phyloP scores from a whole-genome alignment of 2,113 vertebrate species.

The Piprites chloris region DNA sequence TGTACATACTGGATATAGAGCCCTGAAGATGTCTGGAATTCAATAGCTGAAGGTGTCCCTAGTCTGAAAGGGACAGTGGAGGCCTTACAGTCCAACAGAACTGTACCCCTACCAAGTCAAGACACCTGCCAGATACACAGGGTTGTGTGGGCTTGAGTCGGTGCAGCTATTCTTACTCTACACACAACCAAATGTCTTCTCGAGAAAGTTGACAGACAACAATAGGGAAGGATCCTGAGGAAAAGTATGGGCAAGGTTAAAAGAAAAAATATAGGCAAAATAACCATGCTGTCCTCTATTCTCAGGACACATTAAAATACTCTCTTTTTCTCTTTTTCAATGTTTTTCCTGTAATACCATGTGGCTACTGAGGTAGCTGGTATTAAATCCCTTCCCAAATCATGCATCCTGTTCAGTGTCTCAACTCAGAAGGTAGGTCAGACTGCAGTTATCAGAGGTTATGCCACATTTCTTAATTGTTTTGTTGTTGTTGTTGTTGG shows the following conservation, averaged over 20 bases:
- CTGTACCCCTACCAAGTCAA: neutral
- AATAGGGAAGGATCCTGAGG: neutral
- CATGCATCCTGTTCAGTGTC: neutral
- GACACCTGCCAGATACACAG: neutral
- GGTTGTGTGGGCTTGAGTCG: neutral
- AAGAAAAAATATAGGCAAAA: neutral
- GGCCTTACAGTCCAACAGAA: neutral
- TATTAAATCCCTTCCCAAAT: neutral
- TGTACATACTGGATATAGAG: neutral
- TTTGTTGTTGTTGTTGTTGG: too few relatives aligned
- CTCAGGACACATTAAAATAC: neutral
- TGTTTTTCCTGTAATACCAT: neutral
- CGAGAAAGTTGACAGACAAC: neutral
- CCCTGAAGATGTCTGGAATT: slow-evolving; percentile 5
- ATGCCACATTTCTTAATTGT: neutral
- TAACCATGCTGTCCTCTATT: neutral
- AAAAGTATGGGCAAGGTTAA: neutral
- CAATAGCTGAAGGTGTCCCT: neutral
- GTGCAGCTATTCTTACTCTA: neutral
- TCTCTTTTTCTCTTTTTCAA: neutral
- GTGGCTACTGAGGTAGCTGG: slow-evolving; percentile 15
- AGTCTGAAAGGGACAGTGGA: neutral
- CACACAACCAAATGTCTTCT: neutral
- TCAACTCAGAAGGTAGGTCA: neutral
- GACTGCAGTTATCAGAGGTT: neutral